Evolutionary conservation across 1,140 invertebrate species (phyloP), one percentile per base, ranked within the genome.

Genomic region (Drosophila bifasciata): DNA sequence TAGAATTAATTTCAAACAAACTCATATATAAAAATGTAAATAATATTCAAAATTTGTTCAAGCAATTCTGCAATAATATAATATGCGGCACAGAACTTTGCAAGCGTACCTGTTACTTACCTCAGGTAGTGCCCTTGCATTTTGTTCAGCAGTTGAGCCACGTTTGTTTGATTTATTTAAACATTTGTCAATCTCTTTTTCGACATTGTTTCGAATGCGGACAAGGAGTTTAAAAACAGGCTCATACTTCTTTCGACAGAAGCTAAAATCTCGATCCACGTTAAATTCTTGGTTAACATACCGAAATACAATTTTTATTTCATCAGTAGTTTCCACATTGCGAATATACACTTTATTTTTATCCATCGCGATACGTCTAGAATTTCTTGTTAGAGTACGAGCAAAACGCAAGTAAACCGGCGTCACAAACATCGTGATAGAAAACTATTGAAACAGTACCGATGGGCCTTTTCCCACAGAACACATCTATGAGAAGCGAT

Each of bases 201-300:
- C 91, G 21, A 96, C 83, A 89, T 95, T 96, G 0, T 73, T 91
- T 8, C 92, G 92, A 36, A 96, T 93, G 55, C 95, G 92, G n/a
- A 74, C 79, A 5, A 95, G 74, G 56, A 95, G 93, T 32, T 70
- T 91, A 36, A 92, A 89, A 11, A 96, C 83, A 11, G 76, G 92
- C 91, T 96, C 95, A 2, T 90, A 62, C 39, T 93, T 79, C n/a
- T 92, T 91, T 40, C 96, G 92, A 40, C 92, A 93, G 52, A 96
- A 95, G 90, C 95, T 96, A 67, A 95, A 96, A 51, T 94, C 93
- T 43, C 94, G 92, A 58, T 93, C 92, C 1, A 94, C 23, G 0
- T 90, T 91, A 0, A 92, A 48, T 0, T 79, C 64, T n/a, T 86
- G n/a, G 74, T 94, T 91, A 0, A 89, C 67, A 64, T 93, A 94